Evolutionary conservation across 2,113 vertebrate genomes (phyloP), one percentile per base, ranked within the genome.

Genomic region (Mesoclemmys tuberculata): DNA sequence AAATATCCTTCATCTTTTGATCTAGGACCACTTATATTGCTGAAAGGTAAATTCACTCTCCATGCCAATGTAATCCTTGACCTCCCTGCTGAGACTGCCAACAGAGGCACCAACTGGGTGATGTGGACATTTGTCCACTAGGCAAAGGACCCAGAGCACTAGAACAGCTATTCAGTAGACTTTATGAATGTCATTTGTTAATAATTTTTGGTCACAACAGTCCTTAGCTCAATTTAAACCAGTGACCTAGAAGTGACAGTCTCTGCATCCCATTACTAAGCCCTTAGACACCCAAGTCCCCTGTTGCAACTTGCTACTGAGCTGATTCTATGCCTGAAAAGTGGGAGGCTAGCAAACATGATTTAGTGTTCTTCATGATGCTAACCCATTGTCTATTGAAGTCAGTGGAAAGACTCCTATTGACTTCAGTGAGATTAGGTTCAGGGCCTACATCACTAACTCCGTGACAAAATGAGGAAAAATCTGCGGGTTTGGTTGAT

Each of bases 1-100:
- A 95, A 96, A 94, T 94, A 96, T 96, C 90, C 93, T 97, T 96
- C 93, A 90, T 91, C 95, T 97, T 93, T n/a, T 94, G 90, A 94
- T 88, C 90, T 96, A 87, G 90, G 94, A 93, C 90, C 95, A 94
- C 94, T 97, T 96, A 95, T 95, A 78, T 90, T 96, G 93, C 94
- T 94, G 97, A 96, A 93, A 71, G 92, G 0, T 89, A 96, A 95
- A 93, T 94, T 96, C 93, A 85, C 84, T 93, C 64, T 94, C 88
- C 80, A 95, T 58, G 87, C 74, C 74, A 46, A 27, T 90, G 96
- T 95, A 95, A 24, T 77, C 12, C 74, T 77, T 77, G 44, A 24
- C 22, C 41, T 44, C 41, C 29, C 95, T 97, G 97, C 93, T 90
- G 94, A 96, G 61, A 89, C 87, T 96, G 95, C 96, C 96, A 97